Evolutionary conservation across 1,140 invertebrate genomes (phyloP).

Genomic region (Psix sp.): DNA sequence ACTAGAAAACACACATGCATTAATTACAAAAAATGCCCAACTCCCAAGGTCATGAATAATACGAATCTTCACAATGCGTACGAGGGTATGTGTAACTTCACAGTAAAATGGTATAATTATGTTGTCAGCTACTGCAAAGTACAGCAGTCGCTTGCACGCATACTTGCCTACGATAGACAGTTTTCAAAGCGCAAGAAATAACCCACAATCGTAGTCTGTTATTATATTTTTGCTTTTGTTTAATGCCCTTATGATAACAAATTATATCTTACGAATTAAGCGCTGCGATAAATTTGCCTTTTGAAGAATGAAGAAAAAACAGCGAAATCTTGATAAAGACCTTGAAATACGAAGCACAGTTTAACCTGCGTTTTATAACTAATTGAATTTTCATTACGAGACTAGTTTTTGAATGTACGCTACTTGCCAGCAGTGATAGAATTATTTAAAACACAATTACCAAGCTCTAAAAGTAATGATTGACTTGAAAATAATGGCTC

Average conservation of each 20-base stretch:
- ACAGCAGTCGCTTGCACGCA: conserved; percentile 37
- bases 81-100: conserved; percentile 56
- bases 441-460: too few relatives aligned
- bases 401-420: too few relatives aligned
- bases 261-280: too few relatives aligned
- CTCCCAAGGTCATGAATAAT: conserved; percentile 57
- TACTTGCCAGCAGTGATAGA: too few relatives aligned
- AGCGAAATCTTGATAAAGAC: too few relatives aligned
- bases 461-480: too few relatives aligned
- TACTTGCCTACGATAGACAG: conserved; percentile 33
- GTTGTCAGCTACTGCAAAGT: conserved; percentile 57
- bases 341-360: too few relatives aligned
- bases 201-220: conserved; percentile 47
- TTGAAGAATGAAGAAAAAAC: too few relatives aligned
- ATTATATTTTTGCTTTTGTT: conserved; percentile 34
- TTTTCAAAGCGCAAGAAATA: conserved; percentile 52
- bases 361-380: too few relatives aligned
- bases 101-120: conserved; percentile 57
- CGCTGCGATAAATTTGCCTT: too few relatives aligned
- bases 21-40: conserved; percentile 54
- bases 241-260: conserved; percentile 36
- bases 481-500: too few relatives aligned
- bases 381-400: too few relatives aligned
- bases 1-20: conserved; percentile 61
- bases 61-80: conserved; percentile 39